A percentile compares a stretch with the other conserved stretches of the same genome.
Evolutionary conservation across 2,797 vertebrate genomes (phyloP).

Genomic region (Euthynnus affinis): DNA sequence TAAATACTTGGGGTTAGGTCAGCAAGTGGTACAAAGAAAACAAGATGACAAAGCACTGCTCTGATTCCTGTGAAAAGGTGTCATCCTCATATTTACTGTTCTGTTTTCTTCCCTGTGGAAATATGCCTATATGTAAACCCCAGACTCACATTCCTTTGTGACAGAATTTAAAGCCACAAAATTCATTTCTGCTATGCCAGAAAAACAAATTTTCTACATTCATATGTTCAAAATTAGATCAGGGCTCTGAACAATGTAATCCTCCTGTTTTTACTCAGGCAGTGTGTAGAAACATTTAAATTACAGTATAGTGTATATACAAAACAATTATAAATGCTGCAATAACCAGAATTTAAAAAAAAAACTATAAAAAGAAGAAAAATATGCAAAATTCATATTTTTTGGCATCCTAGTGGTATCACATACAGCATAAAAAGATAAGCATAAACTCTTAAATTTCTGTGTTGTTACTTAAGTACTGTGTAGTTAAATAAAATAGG

Average conservation of each 20-base stretch:
- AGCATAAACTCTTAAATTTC: neutral
- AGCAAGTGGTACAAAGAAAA: slow-evolving; percentile 62
- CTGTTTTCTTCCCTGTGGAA: slow-evolving; percentile 16
- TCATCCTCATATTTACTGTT: slow-evolving; percentile 54
- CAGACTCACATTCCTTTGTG: slow-evolving; percentile 23
- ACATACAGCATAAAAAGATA: neutral
- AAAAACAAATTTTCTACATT: neutral
- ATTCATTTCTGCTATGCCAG: neutral
- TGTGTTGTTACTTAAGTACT: neutral
- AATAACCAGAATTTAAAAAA: neutral
- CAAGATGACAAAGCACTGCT: slow-evolving; percentile 47
- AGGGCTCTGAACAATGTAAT: neutral
- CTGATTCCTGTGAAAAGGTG: slow-evolving; percentile 46
- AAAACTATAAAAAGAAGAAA: neutral
- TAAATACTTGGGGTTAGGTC: slow-evolving; percentile 63
- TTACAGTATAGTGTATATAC: neutral
- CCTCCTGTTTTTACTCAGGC: neutral
- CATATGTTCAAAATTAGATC: neutral
- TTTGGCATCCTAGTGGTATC: neutral
- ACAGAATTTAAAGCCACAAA: slow-evolving; percentile 23
- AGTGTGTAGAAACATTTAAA: slow-evolving; percentile 1
- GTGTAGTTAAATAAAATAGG: slow-evolving; percentile 27
- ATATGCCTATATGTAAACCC: slow-evolving; percentile 17
- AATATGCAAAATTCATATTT: neutral
- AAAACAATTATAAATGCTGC: neutral